Conservation (phyloP, 2,797 vertebrate genomes). For the Coilia nasus region DNA sequence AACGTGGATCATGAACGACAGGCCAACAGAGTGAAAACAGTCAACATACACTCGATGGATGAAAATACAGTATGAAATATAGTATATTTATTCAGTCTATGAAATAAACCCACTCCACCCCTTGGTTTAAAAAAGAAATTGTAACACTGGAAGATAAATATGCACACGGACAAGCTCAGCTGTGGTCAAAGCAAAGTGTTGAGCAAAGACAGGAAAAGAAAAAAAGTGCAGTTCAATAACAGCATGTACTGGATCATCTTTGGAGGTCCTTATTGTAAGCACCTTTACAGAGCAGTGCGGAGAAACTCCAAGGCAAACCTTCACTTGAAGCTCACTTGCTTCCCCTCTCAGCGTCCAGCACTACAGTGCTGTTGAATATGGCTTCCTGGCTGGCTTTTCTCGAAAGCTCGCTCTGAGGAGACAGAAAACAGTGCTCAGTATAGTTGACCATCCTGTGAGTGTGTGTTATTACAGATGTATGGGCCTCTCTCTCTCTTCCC, state of each 20-base stretch:
- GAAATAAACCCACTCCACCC: neutral
- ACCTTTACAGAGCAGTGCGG: neutral
- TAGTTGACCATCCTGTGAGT: neutral
- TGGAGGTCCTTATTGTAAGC: neutral
- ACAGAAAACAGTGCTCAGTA: constrained; percentile 1
- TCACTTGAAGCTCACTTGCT: neutral
- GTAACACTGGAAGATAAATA: constrained; percentile 37
- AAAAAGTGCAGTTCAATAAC: neutral
- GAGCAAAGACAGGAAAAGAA: neutral
- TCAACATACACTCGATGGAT: too few species aligned
- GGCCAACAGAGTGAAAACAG: neutral
- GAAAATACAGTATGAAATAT: neutral
- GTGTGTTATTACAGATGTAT: constrained; percentile 14
- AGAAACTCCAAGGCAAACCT: neutral
- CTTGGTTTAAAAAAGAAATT: constrained; percentile 18
- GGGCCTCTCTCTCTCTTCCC: neutral
- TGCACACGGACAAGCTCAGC: constrained; percentile 28
- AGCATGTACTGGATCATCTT: neutral
- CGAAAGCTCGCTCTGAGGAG: constrained; percentile 59
- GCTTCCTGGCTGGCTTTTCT: constrained; percentile 52
- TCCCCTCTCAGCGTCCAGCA: neutral
- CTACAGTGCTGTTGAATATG: constrained; percentile 60
- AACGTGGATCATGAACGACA: neutral
- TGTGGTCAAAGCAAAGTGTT: neutral
- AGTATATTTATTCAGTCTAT: neutral